Evolutionary conservation across 1,140 invertebrate species (phyloP).

Genomic region (Ditylenchus dipsaci): DNA sequence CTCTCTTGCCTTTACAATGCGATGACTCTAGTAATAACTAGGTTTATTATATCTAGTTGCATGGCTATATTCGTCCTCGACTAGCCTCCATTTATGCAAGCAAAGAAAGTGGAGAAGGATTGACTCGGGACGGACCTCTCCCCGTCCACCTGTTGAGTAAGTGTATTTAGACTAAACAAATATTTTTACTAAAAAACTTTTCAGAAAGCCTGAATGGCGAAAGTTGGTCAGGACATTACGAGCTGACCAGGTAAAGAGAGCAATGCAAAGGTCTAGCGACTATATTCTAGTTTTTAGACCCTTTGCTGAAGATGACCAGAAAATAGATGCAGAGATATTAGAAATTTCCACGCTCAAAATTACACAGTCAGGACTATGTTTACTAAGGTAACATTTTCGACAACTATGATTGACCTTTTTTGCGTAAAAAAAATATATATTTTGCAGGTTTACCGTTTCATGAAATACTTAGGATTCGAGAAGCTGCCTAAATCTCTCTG

Average conservation of each 20-base stretch:
- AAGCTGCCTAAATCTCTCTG: constrained; percentile 36
- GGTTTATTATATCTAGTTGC: constrained; percentile 16
- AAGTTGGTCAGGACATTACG: constrained; percentile 31
- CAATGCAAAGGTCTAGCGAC: no score
- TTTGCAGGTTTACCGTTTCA: constrained; percentile 41
- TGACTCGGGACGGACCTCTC: constrained; percentile 63
- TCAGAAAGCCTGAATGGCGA: constrained; percentile 35
- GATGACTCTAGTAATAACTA: neutral
- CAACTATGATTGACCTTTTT: neutral
- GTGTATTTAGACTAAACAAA: neutral
- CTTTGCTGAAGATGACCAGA: constrained; percentile 32
- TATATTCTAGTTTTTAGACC: no score
- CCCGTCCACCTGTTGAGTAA: constrained; percentile 67
- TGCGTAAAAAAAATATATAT: neutral
- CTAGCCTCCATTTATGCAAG: constrained; percentile 34
- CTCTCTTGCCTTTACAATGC: no score
- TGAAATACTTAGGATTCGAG: constrained; percentile 47
- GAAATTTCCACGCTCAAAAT: constrained; percentile 38
- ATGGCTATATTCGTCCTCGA: constrained; percentile 37
- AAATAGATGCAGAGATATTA: constrained; percentile 33
- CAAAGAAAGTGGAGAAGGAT: neutral
- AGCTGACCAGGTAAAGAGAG: no score
- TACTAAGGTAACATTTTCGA: constrained; percentile 24
- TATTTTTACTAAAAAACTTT: constrained; percentile 11
- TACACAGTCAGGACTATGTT: constrained; percentile 39